Conservation (phyloP, 2,113 vertebrate species). For the Ellobius talpinus region DNA sequence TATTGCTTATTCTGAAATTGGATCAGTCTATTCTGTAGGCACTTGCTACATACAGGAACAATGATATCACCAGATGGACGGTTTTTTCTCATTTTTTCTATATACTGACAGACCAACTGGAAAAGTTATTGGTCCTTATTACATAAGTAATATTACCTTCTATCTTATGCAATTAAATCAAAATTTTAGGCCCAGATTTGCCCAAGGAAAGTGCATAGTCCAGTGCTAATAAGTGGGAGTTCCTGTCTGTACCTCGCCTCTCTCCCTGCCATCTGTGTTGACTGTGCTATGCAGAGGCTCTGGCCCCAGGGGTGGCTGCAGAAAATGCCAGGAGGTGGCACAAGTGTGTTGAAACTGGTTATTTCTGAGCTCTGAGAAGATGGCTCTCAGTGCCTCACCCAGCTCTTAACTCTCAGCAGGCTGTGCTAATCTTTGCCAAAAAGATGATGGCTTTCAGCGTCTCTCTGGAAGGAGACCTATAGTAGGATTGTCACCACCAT, state of each 20-base stretch:
- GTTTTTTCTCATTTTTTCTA: neutral
- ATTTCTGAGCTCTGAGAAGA: conserved; percentile 9
- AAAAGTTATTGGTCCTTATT: conserved; percentile 34
- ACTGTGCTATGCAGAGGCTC: neutral
- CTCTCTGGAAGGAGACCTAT: neutral
- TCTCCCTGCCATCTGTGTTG: neutral
- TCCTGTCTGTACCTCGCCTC: neutral
- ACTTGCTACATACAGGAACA: neutral
- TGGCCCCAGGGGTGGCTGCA: neutral
- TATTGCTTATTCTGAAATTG: conserved; percentile 7
- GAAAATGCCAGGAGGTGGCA: neutral
- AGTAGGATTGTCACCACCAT: neutral
- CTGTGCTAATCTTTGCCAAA: conserved; percentile 41
- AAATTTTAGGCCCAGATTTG: neutral
- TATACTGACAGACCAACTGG: neutral
- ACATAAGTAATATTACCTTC: neutral
- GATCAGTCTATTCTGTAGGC: neutral
- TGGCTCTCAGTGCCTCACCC: neutral
- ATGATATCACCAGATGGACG: neutral
- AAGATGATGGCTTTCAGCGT: neutral
- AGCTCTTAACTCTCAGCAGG: neutral
- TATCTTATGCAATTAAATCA: neutral
- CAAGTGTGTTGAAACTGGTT: neutral
- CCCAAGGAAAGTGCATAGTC: neutral
- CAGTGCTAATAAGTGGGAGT: neutral